Evolutionary conservation across 2,113 vertebrate genomes (phyloP).

Genomic region (Oxyura jamaicensis): DNA sequence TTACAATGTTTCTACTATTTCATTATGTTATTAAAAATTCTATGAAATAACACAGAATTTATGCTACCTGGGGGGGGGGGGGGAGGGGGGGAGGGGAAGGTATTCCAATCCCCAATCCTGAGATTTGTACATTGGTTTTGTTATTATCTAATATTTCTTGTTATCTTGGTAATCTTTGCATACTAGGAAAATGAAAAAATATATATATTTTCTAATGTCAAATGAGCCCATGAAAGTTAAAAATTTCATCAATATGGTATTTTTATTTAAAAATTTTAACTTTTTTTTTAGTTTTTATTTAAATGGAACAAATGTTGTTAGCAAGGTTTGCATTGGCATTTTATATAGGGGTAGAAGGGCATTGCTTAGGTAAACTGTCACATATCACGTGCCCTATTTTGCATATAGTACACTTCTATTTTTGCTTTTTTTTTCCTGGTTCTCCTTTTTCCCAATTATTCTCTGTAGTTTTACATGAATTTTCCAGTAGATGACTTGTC

Average conservation of each 20-base stretch:
- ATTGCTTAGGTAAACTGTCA: neutral
- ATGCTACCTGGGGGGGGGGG: neutral
- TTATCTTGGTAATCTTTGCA: neutral
- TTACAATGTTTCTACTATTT: neutral
- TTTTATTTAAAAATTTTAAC: neutral
- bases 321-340: neutral
- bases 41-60: neutral
- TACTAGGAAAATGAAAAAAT: neutral
- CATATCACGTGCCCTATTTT: neutral
- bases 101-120: too few species aligned
- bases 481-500: neutral
- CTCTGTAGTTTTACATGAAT: neutral
- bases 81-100: too few species aligned
- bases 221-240: neutral
- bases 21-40: neutral
- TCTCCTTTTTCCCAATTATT: neutral
- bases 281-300: neutral
- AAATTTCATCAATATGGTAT: neutral
- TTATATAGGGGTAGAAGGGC: neutral
- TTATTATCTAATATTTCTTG: neutral
- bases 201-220: neutral
- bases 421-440: neutral
- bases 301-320: neutral
- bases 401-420: neutral
- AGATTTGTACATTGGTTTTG: neutral